These are phyloP conservation scores for Theristicus caerulescens DNA, from an alignment of 2,113 vertebrate species.

Conservation along the genomic window DNA sequence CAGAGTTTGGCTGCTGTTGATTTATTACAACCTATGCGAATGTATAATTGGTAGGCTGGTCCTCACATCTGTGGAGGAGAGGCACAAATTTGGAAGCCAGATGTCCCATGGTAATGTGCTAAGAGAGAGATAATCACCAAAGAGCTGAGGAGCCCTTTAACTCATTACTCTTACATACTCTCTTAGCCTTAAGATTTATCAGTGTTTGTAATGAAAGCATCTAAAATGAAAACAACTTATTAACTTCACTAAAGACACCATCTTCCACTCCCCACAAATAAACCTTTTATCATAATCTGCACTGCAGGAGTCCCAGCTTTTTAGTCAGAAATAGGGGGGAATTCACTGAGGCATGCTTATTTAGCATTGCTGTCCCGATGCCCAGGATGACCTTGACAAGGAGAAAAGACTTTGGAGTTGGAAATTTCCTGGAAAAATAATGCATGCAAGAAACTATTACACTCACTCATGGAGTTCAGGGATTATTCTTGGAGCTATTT, in stretches of 20 bases:
- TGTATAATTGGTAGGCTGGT: conserved; percentile 71
- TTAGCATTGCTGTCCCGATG: neutral
- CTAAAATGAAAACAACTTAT: conserved; percentile 51
- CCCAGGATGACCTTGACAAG: conserved; percentile 50
- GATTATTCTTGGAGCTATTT: neutral
- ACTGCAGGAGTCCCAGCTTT: neutral
- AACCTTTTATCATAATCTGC: conserved; percentile 49
- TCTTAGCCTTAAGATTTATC: conserved; percentile 69
- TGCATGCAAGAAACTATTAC: neutral
- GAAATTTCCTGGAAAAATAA: neutral
- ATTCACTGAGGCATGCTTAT: neutral
- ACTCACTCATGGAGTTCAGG: neutral
- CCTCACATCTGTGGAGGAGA: conserved; percentile 48
- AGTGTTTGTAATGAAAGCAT: conserved; percentile 61
- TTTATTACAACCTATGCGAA: conserved; percentile 72
- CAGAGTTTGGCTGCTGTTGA: conserved; percentile 70
- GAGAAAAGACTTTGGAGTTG: neutral
- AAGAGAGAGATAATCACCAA: conserved; percentile 66
- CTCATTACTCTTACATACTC: conserved; percentile 49
- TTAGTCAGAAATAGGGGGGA: neutral
- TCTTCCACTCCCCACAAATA: conserved; percentile 31
- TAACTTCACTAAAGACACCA: conserved; percentile 44
- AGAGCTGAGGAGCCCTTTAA: conserved; percentile 45
- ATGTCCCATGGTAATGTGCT: conserved; percentile 43
- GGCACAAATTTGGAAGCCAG: conserved; percentile 63